Conservation (phyloP, 2,888 invertebrate genomes). For the Ormyrus nitidulus region DNA sequence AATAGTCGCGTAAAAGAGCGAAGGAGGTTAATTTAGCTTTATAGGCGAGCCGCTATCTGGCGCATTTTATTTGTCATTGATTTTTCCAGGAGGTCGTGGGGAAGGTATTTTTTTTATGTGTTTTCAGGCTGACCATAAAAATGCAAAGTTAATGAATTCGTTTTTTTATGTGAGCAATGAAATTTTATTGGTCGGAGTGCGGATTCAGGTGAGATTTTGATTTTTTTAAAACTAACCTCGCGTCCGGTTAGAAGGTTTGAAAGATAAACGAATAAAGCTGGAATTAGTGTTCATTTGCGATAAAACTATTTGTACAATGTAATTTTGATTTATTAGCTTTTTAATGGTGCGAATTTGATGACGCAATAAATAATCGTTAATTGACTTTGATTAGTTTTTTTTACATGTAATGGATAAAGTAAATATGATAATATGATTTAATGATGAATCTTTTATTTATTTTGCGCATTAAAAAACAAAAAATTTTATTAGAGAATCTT, state of each 20-base stretch:
- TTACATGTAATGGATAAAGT: no score
- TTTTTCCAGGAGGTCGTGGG: background rate
- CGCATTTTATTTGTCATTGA: slow-evolving; percentile 23
- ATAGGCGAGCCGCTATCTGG: slow-evolving; percentile 23
- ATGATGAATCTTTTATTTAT: no score
- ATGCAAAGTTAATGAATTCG: slow-evolving; percentile 44
- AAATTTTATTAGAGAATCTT: no score
- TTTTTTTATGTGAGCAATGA: background rate
- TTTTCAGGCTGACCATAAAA: slow-evolving; percentile 37
- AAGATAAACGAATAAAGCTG: background rate
- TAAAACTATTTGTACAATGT: slow-evolving; percentile 4
- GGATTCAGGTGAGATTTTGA: slow-evolving; percentile 1
- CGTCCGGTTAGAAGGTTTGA: no score
- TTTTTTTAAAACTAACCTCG: background rate
- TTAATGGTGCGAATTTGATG: no score
- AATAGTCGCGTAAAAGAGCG: slow-evolving; percentile 28
- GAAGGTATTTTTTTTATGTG: background rate
- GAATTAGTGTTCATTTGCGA: slow-evolving; percentile 4
- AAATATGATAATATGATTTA: no score
- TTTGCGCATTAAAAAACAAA: no score
- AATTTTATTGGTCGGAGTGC: slow-evolving; percentile 14
- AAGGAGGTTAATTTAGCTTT: slow-evolving; percentile 45
- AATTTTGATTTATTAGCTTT: background rate
- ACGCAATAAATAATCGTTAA: no score
- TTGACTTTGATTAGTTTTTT: no score